These are phyloP conservation scores for Gnathonemus longibarbis DNA, from an alignment of 2,113 vertebrate species.

Conservation along the genomic window DNA sequence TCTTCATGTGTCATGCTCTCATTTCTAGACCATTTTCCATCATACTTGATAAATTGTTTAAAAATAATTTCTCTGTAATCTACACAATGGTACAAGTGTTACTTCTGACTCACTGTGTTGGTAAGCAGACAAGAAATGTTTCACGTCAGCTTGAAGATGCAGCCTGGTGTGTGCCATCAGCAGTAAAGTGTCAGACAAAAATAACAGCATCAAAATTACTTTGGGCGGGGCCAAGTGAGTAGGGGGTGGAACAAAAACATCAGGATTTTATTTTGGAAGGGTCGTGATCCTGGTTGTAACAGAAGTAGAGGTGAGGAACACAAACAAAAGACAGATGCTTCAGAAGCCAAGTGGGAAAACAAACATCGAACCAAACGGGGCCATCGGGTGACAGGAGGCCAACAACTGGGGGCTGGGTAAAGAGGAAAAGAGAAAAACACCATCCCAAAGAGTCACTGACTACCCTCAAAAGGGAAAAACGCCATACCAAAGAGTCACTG, in stretches of 20 bases:
- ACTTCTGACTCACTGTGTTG: background rate
- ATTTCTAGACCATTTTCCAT: background rate
- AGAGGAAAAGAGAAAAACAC: background rate
- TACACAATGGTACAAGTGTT: background rate
- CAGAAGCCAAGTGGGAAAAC: background rate
- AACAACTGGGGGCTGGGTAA: background rate
- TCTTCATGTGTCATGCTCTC: background rate
- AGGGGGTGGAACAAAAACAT: background rate
- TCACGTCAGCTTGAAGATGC: background rate
- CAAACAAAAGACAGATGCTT: background rate
- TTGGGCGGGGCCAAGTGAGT: background rate
- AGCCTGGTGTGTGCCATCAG: background rate
- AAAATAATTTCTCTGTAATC: background rate
- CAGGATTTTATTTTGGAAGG: background rate
- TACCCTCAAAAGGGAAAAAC: too few species aligned
- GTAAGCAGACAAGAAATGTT: background rate
- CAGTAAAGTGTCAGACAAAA: background rate
- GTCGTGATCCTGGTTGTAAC: background rate
- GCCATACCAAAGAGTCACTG: too few species aligned
- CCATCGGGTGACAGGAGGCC: background rate
- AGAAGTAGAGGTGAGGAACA: background rate
- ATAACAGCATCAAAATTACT: background rate
- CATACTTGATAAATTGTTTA: background rate
- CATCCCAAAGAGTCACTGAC: too few species aligned
- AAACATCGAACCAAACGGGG: background rate